phyloP scores from a whole-genome alignment of 2,797 vertebrate species.

The Tangara arthus region DNA sequence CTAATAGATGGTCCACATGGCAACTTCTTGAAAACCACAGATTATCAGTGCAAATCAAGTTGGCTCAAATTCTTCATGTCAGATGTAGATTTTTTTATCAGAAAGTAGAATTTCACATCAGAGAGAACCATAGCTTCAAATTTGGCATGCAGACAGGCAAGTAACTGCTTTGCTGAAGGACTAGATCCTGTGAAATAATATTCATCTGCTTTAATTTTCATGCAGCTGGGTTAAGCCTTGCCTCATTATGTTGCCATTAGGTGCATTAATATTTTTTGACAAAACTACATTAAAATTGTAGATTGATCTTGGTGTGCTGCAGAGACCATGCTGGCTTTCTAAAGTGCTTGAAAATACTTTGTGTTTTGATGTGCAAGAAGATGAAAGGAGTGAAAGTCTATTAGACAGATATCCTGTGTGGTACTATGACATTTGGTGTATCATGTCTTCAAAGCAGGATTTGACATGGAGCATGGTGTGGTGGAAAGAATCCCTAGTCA shows the following conservation, averaged over 20 bases:
- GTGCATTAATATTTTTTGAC: constrained; percentile 42
- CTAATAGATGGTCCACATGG: not conserved
- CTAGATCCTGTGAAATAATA: constrained; percentile 41
- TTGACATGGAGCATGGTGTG: not conserved
- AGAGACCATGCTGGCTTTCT: constrained; percentile 12
- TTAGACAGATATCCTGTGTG: not conserved
- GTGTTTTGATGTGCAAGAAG: not conserved
- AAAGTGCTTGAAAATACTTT: constrained; percentile 8
- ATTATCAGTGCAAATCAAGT: not conserved
- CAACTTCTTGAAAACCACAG: not conserved
- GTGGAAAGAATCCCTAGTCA: not conserved
- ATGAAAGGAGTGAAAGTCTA: not conserved
- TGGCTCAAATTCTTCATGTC: not conserved
- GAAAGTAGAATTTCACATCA: not conserved
- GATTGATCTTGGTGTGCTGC: not conserved
- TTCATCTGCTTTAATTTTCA: constrained; percentile 46
- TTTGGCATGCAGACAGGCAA: not conserved
- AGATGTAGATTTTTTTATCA: not conserved
- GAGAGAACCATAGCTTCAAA: not conserved
- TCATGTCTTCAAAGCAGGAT: not conserved
- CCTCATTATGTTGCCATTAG: constrained; percentile 50
- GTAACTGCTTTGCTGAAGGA: not conserved
- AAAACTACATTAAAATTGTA: constrained; percentile 39
- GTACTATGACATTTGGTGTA: not conserved
- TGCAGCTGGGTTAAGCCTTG: constrained; percentile 46